Conservation (phyloP, 1,140 invertebrate genomes). For the Zaprionus capensis region DNA sequence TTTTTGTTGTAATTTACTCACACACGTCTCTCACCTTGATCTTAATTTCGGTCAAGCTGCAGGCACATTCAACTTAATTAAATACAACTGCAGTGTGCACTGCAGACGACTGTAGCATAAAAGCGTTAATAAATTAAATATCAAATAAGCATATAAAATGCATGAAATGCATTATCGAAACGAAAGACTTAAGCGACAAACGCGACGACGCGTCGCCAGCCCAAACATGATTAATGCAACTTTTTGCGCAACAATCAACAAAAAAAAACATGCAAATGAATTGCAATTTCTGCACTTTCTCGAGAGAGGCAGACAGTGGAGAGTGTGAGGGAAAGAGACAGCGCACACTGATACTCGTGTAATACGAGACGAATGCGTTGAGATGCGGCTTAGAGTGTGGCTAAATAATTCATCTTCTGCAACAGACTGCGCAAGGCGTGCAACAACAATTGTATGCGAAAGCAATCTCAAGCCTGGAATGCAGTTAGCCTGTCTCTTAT, state of each 20-base stretch:
- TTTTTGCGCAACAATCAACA: constrained; percentile 64
- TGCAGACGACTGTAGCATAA: constrained; percentile 27
- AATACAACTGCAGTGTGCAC: constrained; percentile 58
- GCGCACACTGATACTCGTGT: constrained; percentile 15
- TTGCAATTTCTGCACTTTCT: constrained; percentile 71
- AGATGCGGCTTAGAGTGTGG: background rate
- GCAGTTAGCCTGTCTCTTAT: constrained; percentile 59
- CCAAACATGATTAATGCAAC: constrained; percentile 64
- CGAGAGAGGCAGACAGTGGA: constrained; percentile 1
- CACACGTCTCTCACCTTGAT: constrained; percentile 64
- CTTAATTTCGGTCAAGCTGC: constrained; percentile 77
- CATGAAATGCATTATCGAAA: constrained; percentile 53
- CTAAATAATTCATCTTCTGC: constrained; percentile 4
- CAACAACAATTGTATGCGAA: constrained; percentile 51
- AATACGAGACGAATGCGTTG: constrained; percentile 3
- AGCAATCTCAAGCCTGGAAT: constrained; percentile 63
- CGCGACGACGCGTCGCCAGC: constrained; percentile 16
- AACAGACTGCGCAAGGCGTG: constrained; percentile 43
- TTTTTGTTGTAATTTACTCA: constrained; percentile 28
- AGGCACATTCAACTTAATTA: constrained; percentile 77
- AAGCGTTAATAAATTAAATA: constrained; percentile 71
- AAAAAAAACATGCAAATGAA: constrained; percentile 65
- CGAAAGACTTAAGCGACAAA: constrained; percentile 78
- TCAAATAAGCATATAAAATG: constrained; percentile 51
- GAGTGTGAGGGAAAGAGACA: constrained; percentile 12